Base-by-base conservation (phyloP, 2,888 invertebrate species). In the Dasypogon diadema region DNA sequence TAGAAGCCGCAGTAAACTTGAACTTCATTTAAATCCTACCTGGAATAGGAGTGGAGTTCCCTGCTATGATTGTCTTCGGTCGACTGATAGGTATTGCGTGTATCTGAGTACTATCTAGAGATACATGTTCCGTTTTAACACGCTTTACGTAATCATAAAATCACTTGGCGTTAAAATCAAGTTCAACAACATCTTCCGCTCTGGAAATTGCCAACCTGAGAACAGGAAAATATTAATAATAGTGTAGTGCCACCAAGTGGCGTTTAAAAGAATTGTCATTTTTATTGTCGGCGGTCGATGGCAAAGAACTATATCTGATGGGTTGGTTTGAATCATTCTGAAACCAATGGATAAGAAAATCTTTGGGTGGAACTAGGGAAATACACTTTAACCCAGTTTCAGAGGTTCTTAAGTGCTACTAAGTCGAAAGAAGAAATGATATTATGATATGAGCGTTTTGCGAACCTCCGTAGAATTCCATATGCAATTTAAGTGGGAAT, bases 181-280 rank as follows among this genome's bases (percentile, higher is more conserved):
- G 77, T 77, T 77, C 77, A 77, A 77, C 72, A 77, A 77, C 77
- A 70, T 77, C 77, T 77, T 77, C 76, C 76, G 76, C 76, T 76
- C 74, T 76, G 76, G 76, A 76, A 76, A 76, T 74, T 58, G 56
- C 51, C 46, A 18, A 34, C 55, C 37, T 55, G 21, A 8, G 34
- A 65, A 65, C 48, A 48, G 65, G 48, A 65, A 65, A 65, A 46
- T 48, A 14, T 65, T 65, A 65, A 65, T 65, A 65, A 65, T 48
- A 65, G 65, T 65, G 24, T 21, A 5, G 14, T n/a, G 21, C 3
- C 18, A 60, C 10, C 8, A 42, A 60, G 60, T 18, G 58, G 10
- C 30, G 18, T 60, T 30, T 18, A 21, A 18, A 8, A 18, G 18
- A n/a, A 34, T 60, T 60, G 60, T 60, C 60, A 37, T 60, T 37